Evolutionary conservation across 2,888 invertebrate genomes (phyloP).

Genomic region (Sarcophaga caerulescens): DNA sequence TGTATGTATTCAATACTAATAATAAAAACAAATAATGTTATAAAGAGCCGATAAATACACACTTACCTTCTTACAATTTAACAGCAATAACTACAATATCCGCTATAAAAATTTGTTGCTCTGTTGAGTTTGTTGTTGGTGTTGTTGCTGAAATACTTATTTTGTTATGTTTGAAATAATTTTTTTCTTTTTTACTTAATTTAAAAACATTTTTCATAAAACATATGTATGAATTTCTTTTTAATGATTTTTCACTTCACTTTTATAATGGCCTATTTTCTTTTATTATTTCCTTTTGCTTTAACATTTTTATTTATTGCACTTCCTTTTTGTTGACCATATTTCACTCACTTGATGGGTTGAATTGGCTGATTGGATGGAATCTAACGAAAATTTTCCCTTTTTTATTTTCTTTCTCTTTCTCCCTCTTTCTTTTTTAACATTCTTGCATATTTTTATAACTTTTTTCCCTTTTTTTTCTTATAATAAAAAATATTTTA

Average conservation of each 20-base stretch:
- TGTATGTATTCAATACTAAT: not conserved
- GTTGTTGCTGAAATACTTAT: not conserved
- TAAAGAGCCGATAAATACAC: not conserved
- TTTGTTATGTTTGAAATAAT: not conserved
- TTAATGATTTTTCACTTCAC: constrained; percentile 11
- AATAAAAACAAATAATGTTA: not conserved
- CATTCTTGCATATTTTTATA: not conserved
- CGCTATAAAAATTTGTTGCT: constrained; percentile 29
- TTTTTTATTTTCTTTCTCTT: constrained; percentile 20
- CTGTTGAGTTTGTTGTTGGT: not conserved
- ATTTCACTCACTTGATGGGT: constrained; percentile 6
- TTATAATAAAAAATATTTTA: not conserved
- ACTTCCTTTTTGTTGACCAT: constrained; percentile 41
- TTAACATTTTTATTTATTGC: constrained; percentile 23
- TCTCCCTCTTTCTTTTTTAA: not conserved
- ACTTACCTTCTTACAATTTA: constrained; percentile 34
- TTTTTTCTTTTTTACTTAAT: constrained; percentile 14
- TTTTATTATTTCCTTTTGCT: constrained; percentile 38
- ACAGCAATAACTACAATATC: constrained; percentile 14
- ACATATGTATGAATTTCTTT: no score
- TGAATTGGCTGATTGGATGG: not conserved
- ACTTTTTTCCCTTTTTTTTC: not conserved
- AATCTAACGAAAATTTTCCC: not conserved
- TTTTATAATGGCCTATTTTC: constrained; percentile 33
- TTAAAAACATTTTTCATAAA: constrained; percentile 16